These are phyloP conservation scores for Morus bassanus DNA, from an alignment of 2,797 vertebrate species.

Conservation along the genomic window DNA sequence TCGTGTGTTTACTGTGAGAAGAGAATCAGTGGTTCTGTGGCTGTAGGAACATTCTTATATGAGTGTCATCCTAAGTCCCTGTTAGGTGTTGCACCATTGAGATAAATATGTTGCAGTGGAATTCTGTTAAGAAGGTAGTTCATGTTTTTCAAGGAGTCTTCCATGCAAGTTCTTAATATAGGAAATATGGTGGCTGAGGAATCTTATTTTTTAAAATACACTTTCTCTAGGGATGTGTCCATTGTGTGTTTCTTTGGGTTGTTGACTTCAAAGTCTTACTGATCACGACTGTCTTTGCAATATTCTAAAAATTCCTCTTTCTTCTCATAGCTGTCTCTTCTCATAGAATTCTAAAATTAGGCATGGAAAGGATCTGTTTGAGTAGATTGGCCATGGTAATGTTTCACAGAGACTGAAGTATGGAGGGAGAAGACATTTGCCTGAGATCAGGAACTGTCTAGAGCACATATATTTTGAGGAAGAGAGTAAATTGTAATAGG, in stretches of 20 bases:
- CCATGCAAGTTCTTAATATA: rapidly evolving
- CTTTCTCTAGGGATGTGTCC: not conserved
- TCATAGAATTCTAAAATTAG: not conserved
- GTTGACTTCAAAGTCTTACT: not conserved
- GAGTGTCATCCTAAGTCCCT: not conserved
- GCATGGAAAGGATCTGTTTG: not conserved
- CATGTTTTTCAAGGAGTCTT: not conserved
- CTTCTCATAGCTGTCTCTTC: rapidly evolving
- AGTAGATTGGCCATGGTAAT: not conserved
- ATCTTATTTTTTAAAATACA: not conserved
- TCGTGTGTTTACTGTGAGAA: not conserved
- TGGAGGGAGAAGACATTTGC: not conserved
- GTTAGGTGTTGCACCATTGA: not conserved
- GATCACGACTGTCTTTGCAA: not conserved
- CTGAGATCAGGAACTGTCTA: not conserved
- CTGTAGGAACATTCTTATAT: not conserved
- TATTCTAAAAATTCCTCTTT: not conserved
- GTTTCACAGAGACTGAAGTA: not conserved
- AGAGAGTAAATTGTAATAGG: not conserved
- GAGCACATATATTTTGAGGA: rapidly evolving
- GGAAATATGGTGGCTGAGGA: not conserved
- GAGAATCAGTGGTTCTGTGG: not conserved
- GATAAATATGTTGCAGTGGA: not conserved
- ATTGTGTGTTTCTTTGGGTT: not conserved
- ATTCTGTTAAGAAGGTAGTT: not conserved